Evolutionary conservation across 2,888 invertebrate species (phyloP).

Genomic region (Perithous albicinctus): DNA sequence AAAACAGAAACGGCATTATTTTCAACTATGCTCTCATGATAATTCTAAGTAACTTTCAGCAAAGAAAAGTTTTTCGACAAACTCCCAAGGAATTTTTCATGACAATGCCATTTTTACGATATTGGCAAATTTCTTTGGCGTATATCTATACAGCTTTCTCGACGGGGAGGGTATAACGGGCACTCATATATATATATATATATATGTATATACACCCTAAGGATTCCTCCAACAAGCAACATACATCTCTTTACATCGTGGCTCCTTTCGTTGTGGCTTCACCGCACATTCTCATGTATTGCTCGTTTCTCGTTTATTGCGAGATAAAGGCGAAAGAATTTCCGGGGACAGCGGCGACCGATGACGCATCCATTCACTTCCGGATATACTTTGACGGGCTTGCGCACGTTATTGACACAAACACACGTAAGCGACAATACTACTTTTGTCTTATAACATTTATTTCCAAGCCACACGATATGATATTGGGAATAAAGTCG

Average conservation of each 20-base stretch:
- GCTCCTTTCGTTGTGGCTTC: neutral
- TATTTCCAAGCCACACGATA: slow-evolving; percentile 3
- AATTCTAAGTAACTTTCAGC: neutral
- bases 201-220: neutral
- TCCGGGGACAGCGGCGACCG: slow-evolving; percentile 1
- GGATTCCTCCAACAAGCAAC: neutral
- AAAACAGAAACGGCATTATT: too few species aligned
- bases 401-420: neutral
- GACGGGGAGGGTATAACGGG: neutral
- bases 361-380: neutral
- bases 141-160: neutral
- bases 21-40: neutral
- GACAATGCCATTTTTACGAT: too few species aligned
- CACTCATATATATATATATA: neutral
- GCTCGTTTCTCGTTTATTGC: slow-evolving; percentile 38
- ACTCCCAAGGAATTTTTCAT: slow-evolving; percentile 7
- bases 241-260: slow-evolving; percentile 6
- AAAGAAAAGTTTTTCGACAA: slow-evolving; percentile 12
- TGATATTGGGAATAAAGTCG: slow-evolving; percentile 14
- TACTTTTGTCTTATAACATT: slow-evolving; percentile 11
- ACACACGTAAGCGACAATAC: neutral
- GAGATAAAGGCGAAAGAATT: slow-evolving; percentile 25
- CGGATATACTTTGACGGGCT: neutral
- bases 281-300: slow-evolving; percentile 29
- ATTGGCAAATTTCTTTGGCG: slow-evolving; percentile 24